phyloP scores from a whole-genome alignment of 2,113 vertebrate species.

The Jacana jacana region DNA sequence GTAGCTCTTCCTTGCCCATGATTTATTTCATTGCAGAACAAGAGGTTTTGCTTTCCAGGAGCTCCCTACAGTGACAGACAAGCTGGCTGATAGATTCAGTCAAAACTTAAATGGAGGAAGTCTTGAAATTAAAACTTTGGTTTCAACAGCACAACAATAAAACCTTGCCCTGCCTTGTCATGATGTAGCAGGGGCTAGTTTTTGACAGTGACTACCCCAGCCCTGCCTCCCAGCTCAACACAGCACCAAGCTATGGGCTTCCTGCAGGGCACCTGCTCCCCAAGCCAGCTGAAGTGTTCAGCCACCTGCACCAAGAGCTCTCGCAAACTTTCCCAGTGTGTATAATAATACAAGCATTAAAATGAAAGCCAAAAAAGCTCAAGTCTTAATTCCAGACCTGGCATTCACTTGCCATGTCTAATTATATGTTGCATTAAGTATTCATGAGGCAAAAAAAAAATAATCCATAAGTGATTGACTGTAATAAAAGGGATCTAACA shows the following conservation, averaged over 20 bases:
- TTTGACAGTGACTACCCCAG: background rate
- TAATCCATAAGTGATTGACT: background rate
- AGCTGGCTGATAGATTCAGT: background rate
- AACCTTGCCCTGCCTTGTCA: background rate
- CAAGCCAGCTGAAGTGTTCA: background rate
- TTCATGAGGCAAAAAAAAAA: background rate
- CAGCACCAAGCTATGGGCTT: background rate
- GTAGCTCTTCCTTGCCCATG: background rate
- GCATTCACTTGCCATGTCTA: background rate
- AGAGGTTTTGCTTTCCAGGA: background rate
- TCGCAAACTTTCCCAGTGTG: background rate
- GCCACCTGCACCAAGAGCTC: rapidly evolving
- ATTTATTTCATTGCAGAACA: background rate
- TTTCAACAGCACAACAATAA: background rate
- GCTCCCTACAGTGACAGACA: background rate
- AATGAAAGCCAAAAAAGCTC: background rate
- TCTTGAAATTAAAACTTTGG: background rate
- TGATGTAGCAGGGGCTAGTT: background rate
- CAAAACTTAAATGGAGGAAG: background rate
- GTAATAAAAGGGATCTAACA: background rate
- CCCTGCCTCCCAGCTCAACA: background rate
- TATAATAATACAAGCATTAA: background rate
- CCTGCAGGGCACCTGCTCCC: background rate
- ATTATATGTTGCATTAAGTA: background rate
- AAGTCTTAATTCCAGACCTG: background rate